phyloP scores from a whole-genome alignment of 1,140 invertebrate species.

The Choristoneura fumiferana region DNA sequence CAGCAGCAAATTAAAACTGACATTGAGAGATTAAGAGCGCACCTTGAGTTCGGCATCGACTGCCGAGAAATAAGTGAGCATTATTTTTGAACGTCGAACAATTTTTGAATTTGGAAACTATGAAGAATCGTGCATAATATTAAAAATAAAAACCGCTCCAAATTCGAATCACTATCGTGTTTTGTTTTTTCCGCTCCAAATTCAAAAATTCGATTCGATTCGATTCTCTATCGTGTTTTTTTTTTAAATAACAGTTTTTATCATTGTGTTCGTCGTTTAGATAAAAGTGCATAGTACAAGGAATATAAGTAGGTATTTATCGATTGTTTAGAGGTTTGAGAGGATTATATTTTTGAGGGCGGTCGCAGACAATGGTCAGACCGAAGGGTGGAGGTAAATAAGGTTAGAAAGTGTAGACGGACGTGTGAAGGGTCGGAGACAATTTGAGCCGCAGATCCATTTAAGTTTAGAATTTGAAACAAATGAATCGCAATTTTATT shows the following conservation, averaged over 20 bases:
- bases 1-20: constrained; percentile 71
- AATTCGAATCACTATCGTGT: neutral
- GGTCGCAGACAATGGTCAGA: constrained; percentile 13
- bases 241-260: neutral
- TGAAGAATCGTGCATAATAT: constrained; percentile 8
- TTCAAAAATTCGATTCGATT: neutral
- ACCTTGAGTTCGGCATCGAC: constrained; percentile 56
- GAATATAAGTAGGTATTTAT: constrained; percentile 7
- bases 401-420: neutral
- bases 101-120: constrained; percentile 23
- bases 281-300: neutral
- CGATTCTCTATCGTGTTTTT: neutral
- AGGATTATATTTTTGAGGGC: constrained; percentile 8
- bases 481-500: too few relatives aligned
- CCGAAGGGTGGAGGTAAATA: neutral
- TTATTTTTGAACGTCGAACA: constrained; percentile 42
- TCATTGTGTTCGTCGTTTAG: neutral
- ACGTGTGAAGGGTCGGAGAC: neutral
- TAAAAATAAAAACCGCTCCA: constrained; percentile 21
- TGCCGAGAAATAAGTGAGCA: constrained; percentile 43
- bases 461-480: too few relatives aligned
- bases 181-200: neutral
- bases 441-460: neutral
- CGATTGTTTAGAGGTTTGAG: neutral
- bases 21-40: constrained; percentile 73